Base-by-base conservation (phyloP, 2,113 vertebrate species). In the Pteruthius melanotis region DNA sequence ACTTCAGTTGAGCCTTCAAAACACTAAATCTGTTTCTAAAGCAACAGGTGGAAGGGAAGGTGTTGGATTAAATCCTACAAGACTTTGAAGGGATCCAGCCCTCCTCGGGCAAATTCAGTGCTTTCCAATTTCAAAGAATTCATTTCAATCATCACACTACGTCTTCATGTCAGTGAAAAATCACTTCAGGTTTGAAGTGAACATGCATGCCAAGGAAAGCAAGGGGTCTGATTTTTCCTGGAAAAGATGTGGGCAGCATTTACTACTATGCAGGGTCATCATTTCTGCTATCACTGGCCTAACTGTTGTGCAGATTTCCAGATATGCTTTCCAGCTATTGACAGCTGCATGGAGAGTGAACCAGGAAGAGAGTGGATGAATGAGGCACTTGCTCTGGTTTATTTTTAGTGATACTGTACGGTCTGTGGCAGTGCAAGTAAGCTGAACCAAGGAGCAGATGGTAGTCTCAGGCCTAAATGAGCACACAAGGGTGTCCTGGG, bases 321-420 rank as follows among this genome's bases (percentile, higher is more conserved):
- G 50, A 60, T 28, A 86, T 2, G 54, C 76, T 88, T 90, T 86
- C 52, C 47, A 88, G 79, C 52, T 69, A 76, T 31, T 72, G 75
- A 74, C 78, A 94, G 87, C 54, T 83, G 93, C 77, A 30, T 0
- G 0, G 57, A 68, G 31, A 39, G 49, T 20, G 26, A 45, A 77
- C 15, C n/a, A 45, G 89, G 79, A 78, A 44, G 61, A 57, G 15
- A 60, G 44, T 9, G 30, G 60, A 92, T 95, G 93, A 95, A 96
- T 68, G 89, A 93, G 65, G 64, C 42, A 59, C 89, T 92, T 28
- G 76, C 71, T 78, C 39, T 70, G 68, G 68, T 83, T 89, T 97
- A 96, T 96, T 96, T 97, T 97, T 96, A 97, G 94, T 70, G 80
- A 70, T 66, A 94, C 94, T 64, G 69, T 89, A 93, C 45, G 22